Evolutionary conservation across 2,797 vertebrate genomes (phyloP).

Genomic region (Rhinatrema bivittatum): DNA sequence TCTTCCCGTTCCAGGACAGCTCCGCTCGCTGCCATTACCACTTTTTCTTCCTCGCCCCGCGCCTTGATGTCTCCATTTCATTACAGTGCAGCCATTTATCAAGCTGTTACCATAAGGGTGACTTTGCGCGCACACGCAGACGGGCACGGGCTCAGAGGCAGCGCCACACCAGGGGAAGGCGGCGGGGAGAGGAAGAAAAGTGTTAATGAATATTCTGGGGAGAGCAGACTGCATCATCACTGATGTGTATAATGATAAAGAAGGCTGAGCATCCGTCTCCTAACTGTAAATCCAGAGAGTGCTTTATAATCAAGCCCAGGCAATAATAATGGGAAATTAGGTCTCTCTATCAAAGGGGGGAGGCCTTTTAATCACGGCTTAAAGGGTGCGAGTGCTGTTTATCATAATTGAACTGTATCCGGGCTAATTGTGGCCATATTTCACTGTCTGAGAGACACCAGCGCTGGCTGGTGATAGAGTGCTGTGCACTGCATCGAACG

Average conservation of each 20-base stretch:
- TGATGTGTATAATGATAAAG: constrained; percentile 95
- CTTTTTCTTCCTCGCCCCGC: constrained; percentile 83
- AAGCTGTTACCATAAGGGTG: constrained; percentile 76
- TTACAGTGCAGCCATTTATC: constrained; percentile 95
- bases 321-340: constrained; percentile 92
- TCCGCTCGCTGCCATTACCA: constrained; percentile 60
- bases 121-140: constrained; percentile 80
- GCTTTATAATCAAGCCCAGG: constrained; percentile 75
- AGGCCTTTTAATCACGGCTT: constrained; percentile 95
- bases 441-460: constrained; percentile 81
- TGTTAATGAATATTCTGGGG: constrained; percentile 60
- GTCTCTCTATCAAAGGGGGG: constrained; percentile 87
- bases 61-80: constrained; percentile 99
- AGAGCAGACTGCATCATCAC: constrained; percentile 64
- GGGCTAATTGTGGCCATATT: constrained; percentile 96
- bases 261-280: constrained; percentile 70
- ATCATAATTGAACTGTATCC: constrained; percentile 97
- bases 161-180: constrained; percentile 32
- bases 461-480: constrained; percentile 41
- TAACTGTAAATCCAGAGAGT: constrained; percentile 57
- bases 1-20: constrained; percentile 76
- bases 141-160: constrained; percentile 32
- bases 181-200: constrained; percentile 35
- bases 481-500: constrained; percentile 48
- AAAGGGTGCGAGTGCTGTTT: constrained; percentile 85